Conservation (phyloP, 1,140 invertebrate genomes). For the Anoplolepis gracilipes region DNA sequence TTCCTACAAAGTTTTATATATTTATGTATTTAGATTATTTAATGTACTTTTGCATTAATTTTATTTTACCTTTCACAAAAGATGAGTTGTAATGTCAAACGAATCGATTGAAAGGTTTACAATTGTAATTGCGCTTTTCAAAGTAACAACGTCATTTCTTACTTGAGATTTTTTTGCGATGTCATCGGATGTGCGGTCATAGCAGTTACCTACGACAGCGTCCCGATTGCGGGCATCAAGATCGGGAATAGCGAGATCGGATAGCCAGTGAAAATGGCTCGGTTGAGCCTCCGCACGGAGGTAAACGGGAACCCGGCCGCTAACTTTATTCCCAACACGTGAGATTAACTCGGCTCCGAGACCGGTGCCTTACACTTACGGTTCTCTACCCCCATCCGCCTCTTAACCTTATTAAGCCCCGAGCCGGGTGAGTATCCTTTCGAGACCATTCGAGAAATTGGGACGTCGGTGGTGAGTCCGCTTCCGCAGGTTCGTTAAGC, state of each 20-base stretch:
- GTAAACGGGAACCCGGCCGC: slow-evolving; percentile 67
- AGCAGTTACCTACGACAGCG: slow-evolving; percentile 19
- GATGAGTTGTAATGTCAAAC: neutral
- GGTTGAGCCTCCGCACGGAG: slow-evolving; percentile 58
- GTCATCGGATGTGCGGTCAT: slow-evolving; percentile 12
- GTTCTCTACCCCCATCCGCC: slow-evolving; percentile 31
- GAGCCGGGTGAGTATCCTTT: slow-evolving; percentile 74
- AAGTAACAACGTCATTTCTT: slow-evolving; percentile 43
- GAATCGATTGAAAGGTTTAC: neutral
- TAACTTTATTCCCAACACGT: slow-evolving; percentile 80
- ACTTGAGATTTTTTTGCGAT: slow-evolving; percentile 50
- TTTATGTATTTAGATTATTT: neutral
- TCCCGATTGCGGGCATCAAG: slow-evolving; percentile 21
- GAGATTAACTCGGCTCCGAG: slow-evolving; percentile 74
- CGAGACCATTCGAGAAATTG: slow-evolving; percentile 79
- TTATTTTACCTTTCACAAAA: neutral
- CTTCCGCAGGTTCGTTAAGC: slow-evolving; percentile 79
- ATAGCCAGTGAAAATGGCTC: slow-evolving; percentile 73
- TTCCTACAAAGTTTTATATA: neutral
- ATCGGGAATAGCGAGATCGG: slow-evolving; percentile 55
- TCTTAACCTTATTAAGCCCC: slow-evolving; percentile 77
- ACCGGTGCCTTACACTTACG: slow-evolving; percentile 68
- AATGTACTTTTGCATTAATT: neutral
- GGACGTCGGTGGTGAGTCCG: slow-evolving; percentile 69
- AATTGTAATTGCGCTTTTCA: slow-evolving; percentile 12